A percentile compares a stretch with the other conserved stretches of the same genome.
Conservation (phyloP, 2,888 invertebrate species). For the Drosophila peninsularis region DNA sequence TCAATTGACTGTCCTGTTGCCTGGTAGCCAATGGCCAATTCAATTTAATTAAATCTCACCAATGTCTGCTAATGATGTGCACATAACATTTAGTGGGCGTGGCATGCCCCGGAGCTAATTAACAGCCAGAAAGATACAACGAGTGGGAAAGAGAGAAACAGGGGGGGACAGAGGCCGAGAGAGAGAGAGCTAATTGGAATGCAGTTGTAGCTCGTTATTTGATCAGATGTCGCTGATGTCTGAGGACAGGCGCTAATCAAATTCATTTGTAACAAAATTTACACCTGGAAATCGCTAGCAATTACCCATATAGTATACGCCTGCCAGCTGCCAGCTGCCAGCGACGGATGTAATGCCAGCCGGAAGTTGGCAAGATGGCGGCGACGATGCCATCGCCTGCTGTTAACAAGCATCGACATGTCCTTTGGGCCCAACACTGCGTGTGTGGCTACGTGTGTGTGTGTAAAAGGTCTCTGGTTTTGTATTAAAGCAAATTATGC, state of each 20-base stretch:
- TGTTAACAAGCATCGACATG: slow-evolving; percentile 55
- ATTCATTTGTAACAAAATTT: slow-evolving; percentile 64
- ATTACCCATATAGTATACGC: slow-evolving; percentile 58
- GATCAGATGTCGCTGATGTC: slow-evolving; percentile 22
- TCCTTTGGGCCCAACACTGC: slow-evolving; percentile 33
- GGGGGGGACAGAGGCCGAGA: neutral
- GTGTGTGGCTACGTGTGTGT: slow-evolving; percentile 20
- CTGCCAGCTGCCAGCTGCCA: slow-evolving; percentile 17
- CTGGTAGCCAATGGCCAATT: slow-evolving; percentile 56
- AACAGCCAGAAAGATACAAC: neutral
- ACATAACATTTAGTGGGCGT: slow-evolving; percentile 6
- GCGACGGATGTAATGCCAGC: slow-evolving; percentile 68
- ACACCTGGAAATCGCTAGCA: slow-evolving; percentile 58
- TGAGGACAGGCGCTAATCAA: slow-evolving; percentile 55
- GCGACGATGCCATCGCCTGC: slow-evolving; percentile 28
- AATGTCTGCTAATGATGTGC: slow-evolving; percentile 68
- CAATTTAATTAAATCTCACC: slow-evolving; percentile 74
- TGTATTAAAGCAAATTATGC: slow-evolving; percentile 69
- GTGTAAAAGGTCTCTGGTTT: slow-evolving; percentile 33
- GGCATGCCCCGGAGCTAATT: slow-evolving; percentile 24
- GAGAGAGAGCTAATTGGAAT: slow-evolving; percentile 16
- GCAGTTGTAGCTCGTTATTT: slow-evolving; percentile 37
- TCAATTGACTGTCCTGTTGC: slow-evolving; percentile 34
- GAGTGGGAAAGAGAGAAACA: no score
- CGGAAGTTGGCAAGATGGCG: slow-evolving; percentile 65